Percentiles rank a stretch among this genome's conserved stretches.
These are phyloP conservation scores for Megaceryle maxima DNA, from an alignment of 2,113 vertebrate species.

Conservation along the genomic window DNA sequence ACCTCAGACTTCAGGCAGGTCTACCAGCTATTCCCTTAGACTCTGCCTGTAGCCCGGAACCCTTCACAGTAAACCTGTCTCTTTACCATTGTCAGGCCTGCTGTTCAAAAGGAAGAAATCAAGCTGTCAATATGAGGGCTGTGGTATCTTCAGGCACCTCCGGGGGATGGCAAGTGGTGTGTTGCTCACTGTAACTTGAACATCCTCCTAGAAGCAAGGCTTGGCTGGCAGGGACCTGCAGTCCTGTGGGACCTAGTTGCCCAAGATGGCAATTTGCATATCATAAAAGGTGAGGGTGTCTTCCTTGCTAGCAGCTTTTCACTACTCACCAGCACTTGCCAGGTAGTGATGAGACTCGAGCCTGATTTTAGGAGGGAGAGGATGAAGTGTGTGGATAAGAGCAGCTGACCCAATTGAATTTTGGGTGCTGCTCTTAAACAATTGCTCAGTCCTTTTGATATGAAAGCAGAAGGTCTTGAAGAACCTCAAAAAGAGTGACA, in stretches of 20 bases:
- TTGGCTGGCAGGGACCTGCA: background rate
- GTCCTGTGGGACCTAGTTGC: background rate
- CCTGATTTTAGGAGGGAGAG: background rate
- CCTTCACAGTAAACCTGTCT: background rate
- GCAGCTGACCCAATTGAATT: background rate
- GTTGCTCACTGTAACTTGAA: background rate
- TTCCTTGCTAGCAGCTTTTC: background rate
- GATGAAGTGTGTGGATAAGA: background rate
- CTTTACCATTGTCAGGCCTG: background rate
- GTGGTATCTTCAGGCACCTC: background rate
- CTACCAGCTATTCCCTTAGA: background rate
- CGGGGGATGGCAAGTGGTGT: background rate
- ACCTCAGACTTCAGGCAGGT: background rate
- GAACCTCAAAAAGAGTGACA: background rate
- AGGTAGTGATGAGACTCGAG: background rate
- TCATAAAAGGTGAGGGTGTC: background rate
- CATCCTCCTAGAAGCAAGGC: background rate
- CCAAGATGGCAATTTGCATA: background rate
- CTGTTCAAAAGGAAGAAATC: background rate
- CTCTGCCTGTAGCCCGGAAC: background rate
- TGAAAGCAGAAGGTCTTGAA: background rate
- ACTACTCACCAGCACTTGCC: background rate
- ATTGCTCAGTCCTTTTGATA: background rate
- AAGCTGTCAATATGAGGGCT: background rate
- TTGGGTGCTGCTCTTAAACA: rapidly evolving